phyloP scores from a whole-genome alignment of 2,113 vertebrate genomes.

The Pluvialis apricaria region DNA sequence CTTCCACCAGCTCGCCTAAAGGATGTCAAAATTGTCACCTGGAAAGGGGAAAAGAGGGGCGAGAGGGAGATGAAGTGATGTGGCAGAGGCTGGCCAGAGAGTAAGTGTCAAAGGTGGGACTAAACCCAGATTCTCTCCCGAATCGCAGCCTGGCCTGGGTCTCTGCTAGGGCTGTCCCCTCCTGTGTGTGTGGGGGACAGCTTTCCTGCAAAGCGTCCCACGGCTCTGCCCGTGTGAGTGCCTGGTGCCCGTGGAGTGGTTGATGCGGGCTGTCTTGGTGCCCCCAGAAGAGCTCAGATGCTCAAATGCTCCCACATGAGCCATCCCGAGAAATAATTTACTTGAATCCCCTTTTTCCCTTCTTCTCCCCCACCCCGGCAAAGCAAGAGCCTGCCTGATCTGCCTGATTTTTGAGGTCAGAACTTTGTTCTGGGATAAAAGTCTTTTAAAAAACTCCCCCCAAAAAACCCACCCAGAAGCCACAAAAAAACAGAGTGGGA shows the following conservation, averaged over 20 bases:
- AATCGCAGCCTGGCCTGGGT: neutral
- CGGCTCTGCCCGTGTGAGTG: neutral
- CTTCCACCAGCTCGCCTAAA: neutral
- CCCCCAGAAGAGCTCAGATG: neutral
- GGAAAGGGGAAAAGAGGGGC: neutral
- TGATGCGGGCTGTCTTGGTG: neutral
- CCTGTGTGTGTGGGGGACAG: neutral
- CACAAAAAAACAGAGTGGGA: neutral
- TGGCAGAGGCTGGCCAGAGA: neutral
- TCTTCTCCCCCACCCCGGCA: neutral
- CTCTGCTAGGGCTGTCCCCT: rapidly evolving
- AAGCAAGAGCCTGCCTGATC: neutral
- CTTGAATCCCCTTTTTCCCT: neutral
- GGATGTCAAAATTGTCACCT: neutral
- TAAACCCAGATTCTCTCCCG: neutral
- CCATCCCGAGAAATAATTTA: neutral
- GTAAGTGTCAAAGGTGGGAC: neutral
- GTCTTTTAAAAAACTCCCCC: neutral
- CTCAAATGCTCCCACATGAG: neutral
- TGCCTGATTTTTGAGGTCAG: neutral
- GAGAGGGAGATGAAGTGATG: neutral
- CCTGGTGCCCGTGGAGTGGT: neutral
- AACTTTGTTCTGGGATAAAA: conserved; percentile 13
- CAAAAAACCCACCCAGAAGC: neutral
- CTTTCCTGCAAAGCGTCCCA: neutral